These are phyloP conservation scores for Odontamblyopus rebecca DNA, from an alignment of 2,797 vertebrate genomes.

Conservation along the genomic window DNA sequence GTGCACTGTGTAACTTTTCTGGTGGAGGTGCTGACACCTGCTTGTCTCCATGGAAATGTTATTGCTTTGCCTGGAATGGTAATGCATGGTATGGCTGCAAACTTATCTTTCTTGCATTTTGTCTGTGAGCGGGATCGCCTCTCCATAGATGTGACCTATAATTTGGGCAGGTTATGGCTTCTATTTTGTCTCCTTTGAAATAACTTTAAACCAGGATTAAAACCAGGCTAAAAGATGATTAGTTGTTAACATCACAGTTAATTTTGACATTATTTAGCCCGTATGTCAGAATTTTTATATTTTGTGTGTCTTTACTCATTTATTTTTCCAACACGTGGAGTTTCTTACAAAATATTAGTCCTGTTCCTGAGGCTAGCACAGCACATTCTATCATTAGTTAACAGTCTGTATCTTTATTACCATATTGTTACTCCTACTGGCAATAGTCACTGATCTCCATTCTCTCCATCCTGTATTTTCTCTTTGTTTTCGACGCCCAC, in stretches of 20 bases:
- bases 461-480: constrained; percentile 44
- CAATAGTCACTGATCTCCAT: constrained; percentile 24
- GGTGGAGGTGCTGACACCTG: too few species aligned
- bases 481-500: constrained; percentile 40
- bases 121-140: too few species aligned
- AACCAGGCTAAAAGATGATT: neutral
- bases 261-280: neutral
- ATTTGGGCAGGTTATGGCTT: too few species aligned
- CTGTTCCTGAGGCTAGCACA: constrained; percentile 15
- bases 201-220: neutral
- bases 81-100: too few species aligned
- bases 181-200: too few species aligned
- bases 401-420: constrained; percentile 40
- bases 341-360: constrained; percentile 19
- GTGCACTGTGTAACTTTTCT: too few species aligned
- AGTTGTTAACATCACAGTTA: too few species aligned
- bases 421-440: constrained; percentile 52
- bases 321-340: neutral
- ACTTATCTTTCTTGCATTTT: too few species aligned
- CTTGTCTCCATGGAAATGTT: too few species aligned
- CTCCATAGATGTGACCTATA: too few species aligned
- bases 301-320: neutral
- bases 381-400: constrained; percentile 31
- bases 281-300: neutral
- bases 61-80: too few species aligned